Conservation (phyloP, 2,797 vertebrate species). For the Pseudotriccus pelzelni region DNA sequence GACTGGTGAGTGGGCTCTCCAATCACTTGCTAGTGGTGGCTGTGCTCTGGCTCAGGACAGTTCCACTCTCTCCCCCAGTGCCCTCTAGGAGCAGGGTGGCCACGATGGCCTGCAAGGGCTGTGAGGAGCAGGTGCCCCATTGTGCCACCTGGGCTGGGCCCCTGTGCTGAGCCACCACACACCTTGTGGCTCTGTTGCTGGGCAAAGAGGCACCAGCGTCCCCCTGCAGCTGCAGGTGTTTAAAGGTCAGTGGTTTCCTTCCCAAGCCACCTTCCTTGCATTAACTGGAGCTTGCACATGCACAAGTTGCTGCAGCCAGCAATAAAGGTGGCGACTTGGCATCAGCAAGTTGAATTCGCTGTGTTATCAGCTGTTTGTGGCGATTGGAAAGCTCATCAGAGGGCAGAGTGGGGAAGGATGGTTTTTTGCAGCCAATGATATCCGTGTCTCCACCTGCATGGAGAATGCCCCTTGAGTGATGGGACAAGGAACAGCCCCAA, state of each 20-base stretch:
- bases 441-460: neutral
- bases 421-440: neutral
- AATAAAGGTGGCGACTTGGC: neutral
- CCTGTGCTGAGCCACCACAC: neutral
- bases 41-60: neutral
- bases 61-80: neutral
- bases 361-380: neutral
- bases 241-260: neutral
- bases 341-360: neutral
- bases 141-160: neutral
- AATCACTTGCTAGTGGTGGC: neutral
- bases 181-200: neutral
- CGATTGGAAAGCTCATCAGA: neutral
- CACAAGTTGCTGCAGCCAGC: neutral
- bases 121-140: neutral
- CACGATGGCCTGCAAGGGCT: neutral
- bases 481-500: neutral
- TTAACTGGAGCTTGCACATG: neutral
- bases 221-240: rapidly evolving
- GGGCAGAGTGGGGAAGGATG: neutral
- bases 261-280: neutral
- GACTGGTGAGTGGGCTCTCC: neutral
- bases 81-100: neutral
- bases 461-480: neutral
- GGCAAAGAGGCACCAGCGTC: neutral